Percentiles rank a stretch among this genome's conserved stretches.
These are phyloP conservation scores for Mallotus villosus DNA, from an alignment of 2,797 vertebrate species.

Conservation along the genomic window DNA sequence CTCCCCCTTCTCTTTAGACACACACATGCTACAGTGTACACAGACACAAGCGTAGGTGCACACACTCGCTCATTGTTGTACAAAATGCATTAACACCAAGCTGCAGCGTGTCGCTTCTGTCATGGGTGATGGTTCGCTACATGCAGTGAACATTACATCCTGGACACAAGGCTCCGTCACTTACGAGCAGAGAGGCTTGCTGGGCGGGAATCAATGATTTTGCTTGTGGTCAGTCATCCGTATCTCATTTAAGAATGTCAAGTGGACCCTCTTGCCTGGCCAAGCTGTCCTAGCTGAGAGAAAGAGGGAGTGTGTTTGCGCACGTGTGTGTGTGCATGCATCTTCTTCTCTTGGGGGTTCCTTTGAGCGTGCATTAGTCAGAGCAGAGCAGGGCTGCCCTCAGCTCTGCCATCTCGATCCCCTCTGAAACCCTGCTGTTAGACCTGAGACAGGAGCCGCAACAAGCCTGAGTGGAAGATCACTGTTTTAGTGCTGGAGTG, in stretches of 20 bases:
- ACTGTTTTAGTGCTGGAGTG: not conserved
- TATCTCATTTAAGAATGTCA: constrained; percentile 41
- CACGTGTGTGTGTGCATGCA: not conserved
- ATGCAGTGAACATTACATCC: constrained; percentile 11
- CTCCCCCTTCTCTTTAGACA: constrained; percentile 13
- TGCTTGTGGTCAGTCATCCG: constrained; percentile 26
- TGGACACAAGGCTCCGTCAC: constrained; percentile 8
- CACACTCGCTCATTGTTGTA: constrained; percentile 12
- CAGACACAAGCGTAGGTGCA: constrained; percentile 26
- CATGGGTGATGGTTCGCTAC: constrained; percentile 12
- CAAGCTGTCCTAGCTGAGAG: constrained; percentile 28
- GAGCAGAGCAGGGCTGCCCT: constrained; percentile 53
- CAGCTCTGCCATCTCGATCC: constrained; percentile 46
- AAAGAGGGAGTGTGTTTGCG: constrained; percentile 19
- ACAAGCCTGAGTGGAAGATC: not conserved
- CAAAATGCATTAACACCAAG: constrained; percentile 43
- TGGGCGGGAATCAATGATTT: constrained; percentile 20
- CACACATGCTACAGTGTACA: not conserved
- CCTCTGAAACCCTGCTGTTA: constrained; percentile 24
- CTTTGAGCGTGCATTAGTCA: constrained; percentile 56
- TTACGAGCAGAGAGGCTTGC: not conserved
- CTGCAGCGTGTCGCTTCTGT: constrained; percentile 39
- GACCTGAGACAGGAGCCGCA: not conserved
- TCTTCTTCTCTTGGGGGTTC: constrained; percentile 38
- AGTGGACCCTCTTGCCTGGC: constrained; percentile 26